Evolutionary conservation across 1,140 invertebrate species (phyloP).

Genomic region (Aporrectodea caliginosa): DNA sequence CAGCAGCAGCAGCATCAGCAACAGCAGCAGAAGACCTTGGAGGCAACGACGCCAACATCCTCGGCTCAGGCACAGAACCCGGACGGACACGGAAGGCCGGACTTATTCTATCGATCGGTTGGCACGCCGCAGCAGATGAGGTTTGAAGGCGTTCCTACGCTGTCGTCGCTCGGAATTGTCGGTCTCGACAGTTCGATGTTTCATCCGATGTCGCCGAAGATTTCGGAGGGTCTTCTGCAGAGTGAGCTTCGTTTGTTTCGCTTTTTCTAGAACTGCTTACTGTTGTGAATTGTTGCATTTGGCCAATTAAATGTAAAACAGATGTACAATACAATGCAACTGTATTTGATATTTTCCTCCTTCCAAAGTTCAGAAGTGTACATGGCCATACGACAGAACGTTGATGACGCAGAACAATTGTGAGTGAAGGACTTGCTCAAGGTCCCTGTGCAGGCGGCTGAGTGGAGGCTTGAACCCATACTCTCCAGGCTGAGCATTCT

Average conservation of each 20-base stretch:
- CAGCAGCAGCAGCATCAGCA: constrained; percentile 36
- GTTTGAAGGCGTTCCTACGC: not conserved
- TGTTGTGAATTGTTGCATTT: too few relatives aligned
- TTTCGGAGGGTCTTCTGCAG: not conserved
- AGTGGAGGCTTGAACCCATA: too few relatives aligned
- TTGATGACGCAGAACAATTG: too few relatives aligned
- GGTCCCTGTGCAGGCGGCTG: too few relatives aligned
- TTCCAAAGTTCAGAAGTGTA: too few relatives aligned
- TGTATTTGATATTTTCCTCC: too few relatives aligned
- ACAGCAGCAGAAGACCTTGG: constrained; percentile 36
- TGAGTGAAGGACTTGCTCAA: too few relatives aligned
- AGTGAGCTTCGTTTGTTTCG: not conserved
- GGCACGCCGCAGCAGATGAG: not conserved
- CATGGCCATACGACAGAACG: too few relatives aligned
- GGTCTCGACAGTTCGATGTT: not conserved
- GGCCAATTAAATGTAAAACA: too few relatives aligned
- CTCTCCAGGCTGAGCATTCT: too few relatives aligned
- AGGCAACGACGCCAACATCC: constrained; percentile 35
- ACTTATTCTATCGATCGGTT: not conserved
- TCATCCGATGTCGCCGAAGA: not conserved
- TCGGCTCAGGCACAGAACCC: constrained; percentile 11
- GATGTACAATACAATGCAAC: too few relatives aligned
- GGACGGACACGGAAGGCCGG: not conserved
- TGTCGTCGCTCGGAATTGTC: constrained; percentile 22
- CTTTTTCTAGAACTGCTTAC: too few relatives aligned